These are phyloP conservation scores for Musca domestica DNA, from an alignment of 1,140 invertebrate genomes.

Conservation along the genomic window DNA sequence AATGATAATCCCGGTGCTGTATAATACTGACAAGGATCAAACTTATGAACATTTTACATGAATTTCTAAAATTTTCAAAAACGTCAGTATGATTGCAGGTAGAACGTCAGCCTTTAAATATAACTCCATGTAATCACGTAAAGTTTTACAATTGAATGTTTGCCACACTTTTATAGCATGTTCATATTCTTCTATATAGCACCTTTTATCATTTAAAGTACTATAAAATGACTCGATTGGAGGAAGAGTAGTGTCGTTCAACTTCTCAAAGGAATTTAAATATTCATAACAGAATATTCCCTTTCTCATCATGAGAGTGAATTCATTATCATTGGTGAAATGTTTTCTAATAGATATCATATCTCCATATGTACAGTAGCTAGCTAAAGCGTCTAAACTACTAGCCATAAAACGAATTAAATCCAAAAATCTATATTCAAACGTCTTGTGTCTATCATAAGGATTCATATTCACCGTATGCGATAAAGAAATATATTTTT, in stretches of 20 bases:
- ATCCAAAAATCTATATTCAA: too few relatives aligned
- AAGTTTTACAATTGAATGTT: slow-evolving; percentile 48
- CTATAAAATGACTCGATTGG: slow-evolving; percentile 44
- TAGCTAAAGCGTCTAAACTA: too few relatives aligned
- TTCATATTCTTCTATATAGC: too few relatives aligned
- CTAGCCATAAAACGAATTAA: too few relatives aligned
- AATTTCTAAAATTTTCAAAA: slow-evolving; percentile 56
- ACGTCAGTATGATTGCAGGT: slow-evolving; percentile 53
- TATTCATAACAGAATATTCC: too few relatives aligned
- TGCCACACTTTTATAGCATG: slow-evolving; percentile 56
- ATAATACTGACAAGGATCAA: slow-evolving; percentile 43
- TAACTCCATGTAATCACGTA: slow-evolving; percentile 37
- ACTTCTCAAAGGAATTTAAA: slow-evolving; percentile 15
- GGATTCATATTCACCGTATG: too few relatives aligned
- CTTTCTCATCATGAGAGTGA: neutral
- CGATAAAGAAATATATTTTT: too few relatives aligned
- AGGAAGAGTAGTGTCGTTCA: slow-evolving; percentile 54
- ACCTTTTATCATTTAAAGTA: slow-evolving; percentile 39
- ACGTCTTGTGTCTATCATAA: too few relatives aligned
- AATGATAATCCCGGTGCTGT: slow-evolving; percentile 36
- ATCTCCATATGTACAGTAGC: too few relatives aligned
- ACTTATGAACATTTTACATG: slow-evolving; percentile 34
- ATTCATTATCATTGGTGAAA: too few relatives aligned
- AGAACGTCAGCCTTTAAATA: slow-evolving; percentile 50
- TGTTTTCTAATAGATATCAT: neutral